These are phyloP conservation scores for Melipona beecheii DNA, from an alignment of 2,888 invertebrate species.

Conservation along the genomic window DNA sequence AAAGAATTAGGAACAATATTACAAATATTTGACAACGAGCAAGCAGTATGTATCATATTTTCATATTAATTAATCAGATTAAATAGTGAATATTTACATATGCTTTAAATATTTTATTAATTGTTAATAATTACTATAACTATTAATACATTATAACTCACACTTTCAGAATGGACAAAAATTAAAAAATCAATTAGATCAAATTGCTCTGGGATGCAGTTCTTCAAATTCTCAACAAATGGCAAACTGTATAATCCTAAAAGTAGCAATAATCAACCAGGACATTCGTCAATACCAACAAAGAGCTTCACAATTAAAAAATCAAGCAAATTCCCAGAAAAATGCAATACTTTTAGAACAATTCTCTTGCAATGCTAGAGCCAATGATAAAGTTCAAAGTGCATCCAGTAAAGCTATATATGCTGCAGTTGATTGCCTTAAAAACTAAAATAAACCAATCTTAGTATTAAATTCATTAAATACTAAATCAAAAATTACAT, in stretches of 20 bases:
- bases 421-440: conserved; percentile 5
- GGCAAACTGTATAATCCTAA: conserved; percentile 44
- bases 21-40: neutral
- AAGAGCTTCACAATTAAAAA: neutral
- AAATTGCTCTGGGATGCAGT: conserved; percentile 43
- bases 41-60: conserved; percentile 4
- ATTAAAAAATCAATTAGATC: conserved; percentile 50
- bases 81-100: neutral
- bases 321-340: neutral
- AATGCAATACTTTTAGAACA: neutral
- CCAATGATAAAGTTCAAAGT: neutral
- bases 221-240: conserved; percentile 23
- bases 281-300: conserved; percentile 22
- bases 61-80: neutral
- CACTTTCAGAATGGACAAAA: conserved; percentile 71
- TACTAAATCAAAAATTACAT: too few species aligned
- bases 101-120: neutral
- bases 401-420: conserved; percentile 11
- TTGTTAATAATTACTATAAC: neutral
- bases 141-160: neutral
- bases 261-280: conserved; percentile 16
- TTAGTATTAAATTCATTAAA: neutral
- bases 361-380: neutral
- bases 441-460: neutral
- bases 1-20: neutral